Evolutionary conservation across 2,797 vertebrate genomes (phyloP).

Genomic region (Cynopterus sphinx): DNA sequence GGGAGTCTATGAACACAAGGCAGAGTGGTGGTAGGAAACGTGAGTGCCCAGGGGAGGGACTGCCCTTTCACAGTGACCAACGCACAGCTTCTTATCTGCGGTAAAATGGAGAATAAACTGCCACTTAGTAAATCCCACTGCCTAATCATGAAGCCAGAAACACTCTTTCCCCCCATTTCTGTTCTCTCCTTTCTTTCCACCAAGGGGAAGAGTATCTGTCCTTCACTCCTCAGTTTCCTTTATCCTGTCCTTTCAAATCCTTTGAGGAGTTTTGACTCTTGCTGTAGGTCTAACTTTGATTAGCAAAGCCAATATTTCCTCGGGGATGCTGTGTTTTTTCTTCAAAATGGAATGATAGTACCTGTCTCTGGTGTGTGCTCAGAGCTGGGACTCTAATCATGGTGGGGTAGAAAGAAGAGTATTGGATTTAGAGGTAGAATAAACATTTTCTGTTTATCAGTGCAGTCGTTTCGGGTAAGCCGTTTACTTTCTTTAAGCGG

Average conservation of each 20-base stretch:
- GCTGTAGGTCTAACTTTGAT: background rate
- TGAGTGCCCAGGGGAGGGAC: background rate
- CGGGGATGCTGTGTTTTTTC: background rate
- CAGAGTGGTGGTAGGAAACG: background rate
- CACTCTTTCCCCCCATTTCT: background rate
- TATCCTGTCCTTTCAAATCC: background rate
- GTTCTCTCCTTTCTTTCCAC: background rate
- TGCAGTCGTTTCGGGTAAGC: background rate
- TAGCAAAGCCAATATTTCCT: background rate
- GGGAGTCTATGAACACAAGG: background rate
- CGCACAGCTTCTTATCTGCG: background rate
- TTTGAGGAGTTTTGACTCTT: background rate
- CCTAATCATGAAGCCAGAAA: background rate
- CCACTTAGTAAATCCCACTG: background rate
- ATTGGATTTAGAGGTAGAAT: background rate
- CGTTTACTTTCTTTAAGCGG: background rate
- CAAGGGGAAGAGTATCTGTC: background rate
- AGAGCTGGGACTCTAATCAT: background rate
- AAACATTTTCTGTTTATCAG: background rate
- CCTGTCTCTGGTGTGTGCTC: background rate
- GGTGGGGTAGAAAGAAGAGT: background rate
- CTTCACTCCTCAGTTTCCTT: background rate
- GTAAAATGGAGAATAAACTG: background rate
- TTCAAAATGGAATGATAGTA: background rate
- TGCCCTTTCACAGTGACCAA: background rate